Evolutionary conservation across 1,140 invertebrate species (phyloP).

Genomic region (Prorops nasuta): DNA sequence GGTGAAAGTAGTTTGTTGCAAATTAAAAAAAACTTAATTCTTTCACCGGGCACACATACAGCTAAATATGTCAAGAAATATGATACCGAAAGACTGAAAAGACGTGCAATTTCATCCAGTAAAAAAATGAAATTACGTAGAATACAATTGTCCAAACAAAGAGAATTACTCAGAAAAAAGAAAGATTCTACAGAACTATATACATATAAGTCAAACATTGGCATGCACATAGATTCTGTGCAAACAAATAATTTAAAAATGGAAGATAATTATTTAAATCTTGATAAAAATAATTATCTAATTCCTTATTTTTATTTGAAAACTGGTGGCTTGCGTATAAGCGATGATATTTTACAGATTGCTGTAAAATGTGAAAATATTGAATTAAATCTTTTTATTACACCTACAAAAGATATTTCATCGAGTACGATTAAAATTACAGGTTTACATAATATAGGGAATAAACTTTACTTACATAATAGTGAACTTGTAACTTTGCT

Average conservation of each 20-base stretch:
- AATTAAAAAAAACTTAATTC: conserved; percentile 3
- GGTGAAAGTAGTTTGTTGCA: conserved; percentile 13
- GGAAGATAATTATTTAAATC: background rate
- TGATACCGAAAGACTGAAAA: background rate
- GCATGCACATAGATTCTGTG: no score
- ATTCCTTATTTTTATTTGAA: background rate
- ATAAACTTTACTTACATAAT: no score
- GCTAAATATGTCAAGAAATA: background rate
- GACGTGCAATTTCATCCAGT: background rate
- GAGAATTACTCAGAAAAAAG: background rate
- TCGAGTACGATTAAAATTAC: no score
- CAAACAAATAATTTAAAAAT: background rate
- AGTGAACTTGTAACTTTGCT: no score
- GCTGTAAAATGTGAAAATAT: background rate
- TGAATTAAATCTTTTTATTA: conserved; percentile 6
- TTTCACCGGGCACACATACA: conserved; percentile 7
- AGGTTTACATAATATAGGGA: no score
- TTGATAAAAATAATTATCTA: background rate
- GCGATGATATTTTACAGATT: background rate
- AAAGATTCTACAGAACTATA: background rate
- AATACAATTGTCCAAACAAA: background rate
- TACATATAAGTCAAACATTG: background rate
- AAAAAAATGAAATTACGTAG: background rate
- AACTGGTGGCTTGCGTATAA: background rate
- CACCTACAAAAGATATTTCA: no score